Conservation (phyloP, 92 coral and sea anemone species). For the Micromussa lordhowensis region DNA sequence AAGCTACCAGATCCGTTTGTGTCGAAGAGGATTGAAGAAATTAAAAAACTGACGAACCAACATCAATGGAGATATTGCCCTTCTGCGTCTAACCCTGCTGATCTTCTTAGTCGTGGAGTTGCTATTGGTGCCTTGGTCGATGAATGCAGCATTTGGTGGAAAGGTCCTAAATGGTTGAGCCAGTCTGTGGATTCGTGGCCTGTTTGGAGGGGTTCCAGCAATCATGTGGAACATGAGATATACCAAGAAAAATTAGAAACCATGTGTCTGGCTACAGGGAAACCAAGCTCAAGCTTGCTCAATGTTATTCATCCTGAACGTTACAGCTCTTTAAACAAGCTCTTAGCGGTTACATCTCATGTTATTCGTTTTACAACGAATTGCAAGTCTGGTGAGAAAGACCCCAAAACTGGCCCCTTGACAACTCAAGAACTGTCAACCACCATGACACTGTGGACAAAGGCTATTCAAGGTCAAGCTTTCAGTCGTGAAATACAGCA, state of each 20-base stretch:
- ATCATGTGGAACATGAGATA: constrained; percentile 1
- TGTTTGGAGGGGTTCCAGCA: constrained; percentile 17
- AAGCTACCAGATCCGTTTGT: neutral
- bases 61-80: constrained; percentile 12
- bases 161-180: constrained; percentile 15
- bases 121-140: neutral
- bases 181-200: constrained; percentile 12
- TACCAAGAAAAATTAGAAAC: neutral
- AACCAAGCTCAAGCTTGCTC: neutral
- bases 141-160: neutral
- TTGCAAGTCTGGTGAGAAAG: constrained; percentile 26
- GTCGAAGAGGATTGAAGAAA: constrained; percentile 8
- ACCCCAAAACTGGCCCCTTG: constrained; percentile 14
- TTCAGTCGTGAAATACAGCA: constrained; percentile 15
- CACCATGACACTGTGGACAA: too few relatives aligned
- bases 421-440: too few relatives aligned
- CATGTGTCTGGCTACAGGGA: neutral
- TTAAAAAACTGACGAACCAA: constrained; percentile 14
- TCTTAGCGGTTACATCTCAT: constrained; percentile 20
- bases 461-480: too few relatives aligned
- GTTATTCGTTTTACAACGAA: constrained; percentile 64
- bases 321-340: constrained; percentile 9
- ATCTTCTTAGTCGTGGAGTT: constrained; percentile 10
- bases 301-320: constrained; percentile 3
- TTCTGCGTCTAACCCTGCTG: constrained; percentile 25